Evolutionary conservation across 1,140 invertebrate genomes (phyloP).

Genomic region (Drosophila novamexicana): DNA sequence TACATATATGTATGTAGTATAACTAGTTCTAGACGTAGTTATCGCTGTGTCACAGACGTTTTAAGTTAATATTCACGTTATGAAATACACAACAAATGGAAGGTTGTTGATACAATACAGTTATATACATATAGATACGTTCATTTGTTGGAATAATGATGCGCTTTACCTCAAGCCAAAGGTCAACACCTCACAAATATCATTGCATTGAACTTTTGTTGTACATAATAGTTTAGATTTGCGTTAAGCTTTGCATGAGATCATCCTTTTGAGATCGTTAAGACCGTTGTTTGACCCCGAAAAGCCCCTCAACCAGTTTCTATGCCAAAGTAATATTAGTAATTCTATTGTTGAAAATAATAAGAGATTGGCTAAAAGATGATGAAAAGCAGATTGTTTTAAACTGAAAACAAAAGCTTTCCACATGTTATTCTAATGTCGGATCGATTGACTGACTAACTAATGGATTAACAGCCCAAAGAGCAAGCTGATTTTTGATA

Average conservation of each 20-base stretch:
- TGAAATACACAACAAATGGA: slow-evolving; percentile 8
- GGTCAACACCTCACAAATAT: slow-evolving; percentile 48
- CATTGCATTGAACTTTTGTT: no score
- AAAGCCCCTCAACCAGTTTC: slow-evolving; percentile 25
- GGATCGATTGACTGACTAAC: no score
- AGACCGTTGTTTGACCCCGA: slow-evolving; percentile 20
- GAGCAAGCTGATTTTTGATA: no score
- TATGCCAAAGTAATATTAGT: slow-evolving; percentile 7
- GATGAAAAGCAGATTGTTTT: no score
- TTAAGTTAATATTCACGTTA: slow-evolving; percentile 21
- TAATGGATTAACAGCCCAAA: no score
- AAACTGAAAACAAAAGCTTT: no score
- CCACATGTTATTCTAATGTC: no score
- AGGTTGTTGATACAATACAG: slow-evolving; percentile 11
- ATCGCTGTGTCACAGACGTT: slow-evolving; percentile 20
- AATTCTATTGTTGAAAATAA: not conserved
- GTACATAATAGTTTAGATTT: no score
- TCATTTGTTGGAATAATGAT: slow-evolving; percentile 5
- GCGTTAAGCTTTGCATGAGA: no score
- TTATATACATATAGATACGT: slow-evolving; percentile 13
- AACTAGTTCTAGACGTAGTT: slow-evolving; percentile 28
- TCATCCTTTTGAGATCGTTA: slow-evolving; percentile 36
- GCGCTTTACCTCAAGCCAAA: slow-evolving; percentile 11
- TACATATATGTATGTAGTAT: not conserved
- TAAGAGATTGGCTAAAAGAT: not conserved